These are phyloP conservation scores for Caenorhabditis sinica DNA, from an alignment of 2,888 invertebrate genomes.

Conservation along the genomic window DNA sequence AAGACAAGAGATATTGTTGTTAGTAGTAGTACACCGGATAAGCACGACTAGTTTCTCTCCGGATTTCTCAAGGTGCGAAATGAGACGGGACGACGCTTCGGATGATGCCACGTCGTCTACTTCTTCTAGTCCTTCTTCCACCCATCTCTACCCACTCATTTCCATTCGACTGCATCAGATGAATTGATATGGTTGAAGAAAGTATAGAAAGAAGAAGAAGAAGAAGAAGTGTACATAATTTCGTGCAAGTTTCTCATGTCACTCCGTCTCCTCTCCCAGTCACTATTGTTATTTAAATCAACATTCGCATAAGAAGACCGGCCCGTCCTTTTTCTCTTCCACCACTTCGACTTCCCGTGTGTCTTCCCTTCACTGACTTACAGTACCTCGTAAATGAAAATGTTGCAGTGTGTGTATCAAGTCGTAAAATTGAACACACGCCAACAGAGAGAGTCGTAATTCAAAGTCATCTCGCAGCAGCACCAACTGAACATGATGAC, in stretches of 20 bases:
- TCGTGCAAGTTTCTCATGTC: slow-evolving; percentile 64
- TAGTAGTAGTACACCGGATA: slow-evolving; percentile 17
- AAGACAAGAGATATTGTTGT: slow-evolving; percentile 38
- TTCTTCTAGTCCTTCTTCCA: not conserved
- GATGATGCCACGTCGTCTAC: slow-evolving; percentile 42
- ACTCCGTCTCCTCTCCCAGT: slow-evolving; percentile 44
- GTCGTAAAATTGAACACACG: slow-evolving; percentile 65
- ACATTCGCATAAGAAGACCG: slow-evolving; percentile 55
- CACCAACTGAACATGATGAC: slow-evolving; percentile 55
- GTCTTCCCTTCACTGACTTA: slow-evolving; percentile 46
- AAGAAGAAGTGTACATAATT: slow-evolving; percentile 55
- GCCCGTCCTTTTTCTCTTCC: slow-evolving; percentile 34
- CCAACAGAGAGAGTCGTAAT: slow-evolving; percentile 48
- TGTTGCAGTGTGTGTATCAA: slow-evolving; percentile 65
- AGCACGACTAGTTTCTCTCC: slow-evolving; percentile 53
- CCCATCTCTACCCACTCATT: slow-evolving; percentile 11
- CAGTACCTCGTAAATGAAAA: slow-evolving; percentile 66
- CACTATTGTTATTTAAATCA: slow-evolving; percentile 65
- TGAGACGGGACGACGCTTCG: slow-evolving; percentile 45
- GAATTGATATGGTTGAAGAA: slow-evolving; percentile 33
- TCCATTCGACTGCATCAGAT: slow-evolving; percentile 54
- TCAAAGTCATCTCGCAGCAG: slow-evolving; percentile 58
- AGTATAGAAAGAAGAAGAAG: slow-evolving; percentile 25
- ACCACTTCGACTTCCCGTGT: slow-evolving; percentile 33
- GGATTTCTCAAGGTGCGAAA: slow-evolving; percentile 52